Evolutionary conservation across 1,140 invertebrate genomes (phyloP).

Genomic region (Polypedilum pembai): DNA sequence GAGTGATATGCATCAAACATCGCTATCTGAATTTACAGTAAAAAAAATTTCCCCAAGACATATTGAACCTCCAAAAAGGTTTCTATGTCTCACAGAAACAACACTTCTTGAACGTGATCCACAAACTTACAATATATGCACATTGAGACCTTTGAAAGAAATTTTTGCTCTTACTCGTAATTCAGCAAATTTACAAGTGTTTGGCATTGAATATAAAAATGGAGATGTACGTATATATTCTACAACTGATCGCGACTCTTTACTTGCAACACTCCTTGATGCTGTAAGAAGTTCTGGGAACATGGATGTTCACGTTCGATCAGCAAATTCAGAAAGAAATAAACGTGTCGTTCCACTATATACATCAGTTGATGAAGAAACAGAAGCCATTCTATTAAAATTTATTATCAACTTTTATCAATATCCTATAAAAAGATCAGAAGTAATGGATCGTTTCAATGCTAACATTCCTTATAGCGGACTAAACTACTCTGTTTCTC

Average conservation of each 20-base stretch:
- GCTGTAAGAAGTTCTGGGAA: constrained; percentile 94
- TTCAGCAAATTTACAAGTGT: constrained; percentile 85
- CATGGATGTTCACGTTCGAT: constrained; percentile 92
- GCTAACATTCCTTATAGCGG: constrained; percentile 97
- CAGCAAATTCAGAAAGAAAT: constrained; percentile 70
- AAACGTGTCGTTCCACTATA: constrained; percentile 82
- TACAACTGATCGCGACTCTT: constrained; percentile 75
- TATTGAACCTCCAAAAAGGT: constrained; percentile 69
- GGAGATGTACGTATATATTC: constrained; percentile 81
- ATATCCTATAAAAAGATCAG: constrained; percentile 45
- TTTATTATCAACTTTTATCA: constrained; percentile 43
- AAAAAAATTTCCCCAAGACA: constrained; percentile 76
- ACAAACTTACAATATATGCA: constrained; percentile 80
- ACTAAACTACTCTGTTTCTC: constrained; percentile 88
- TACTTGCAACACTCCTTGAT: constrained; percentile 91
- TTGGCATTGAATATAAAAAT: constrained; percentile 90
- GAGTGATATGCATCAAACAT: constrained; percentile 83
- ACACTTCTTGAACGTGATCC: constrained; percentile 95
- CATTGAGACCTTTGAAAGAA: constrained; percentile 78
- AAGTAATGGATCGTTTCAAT: constrained; percentile 89
- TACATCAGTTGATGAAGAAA: constrained; percentile 87
- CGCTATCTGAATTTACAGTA: constrained; percentile 84
- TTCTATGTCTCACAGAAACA: constrained; percentile 90
- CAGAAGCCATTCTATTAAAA: constrained; percentile 64
- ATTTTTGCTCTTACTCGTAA: constrained; percentile 88